Percentiles rank a stretch among this genome's conserved stretches.
These are phyloP conservation scores for Hymenochirus boettgeri DNA, from an alignment of 2,113 vertebrate genomes.

Conservation along the genomic window DNA sequence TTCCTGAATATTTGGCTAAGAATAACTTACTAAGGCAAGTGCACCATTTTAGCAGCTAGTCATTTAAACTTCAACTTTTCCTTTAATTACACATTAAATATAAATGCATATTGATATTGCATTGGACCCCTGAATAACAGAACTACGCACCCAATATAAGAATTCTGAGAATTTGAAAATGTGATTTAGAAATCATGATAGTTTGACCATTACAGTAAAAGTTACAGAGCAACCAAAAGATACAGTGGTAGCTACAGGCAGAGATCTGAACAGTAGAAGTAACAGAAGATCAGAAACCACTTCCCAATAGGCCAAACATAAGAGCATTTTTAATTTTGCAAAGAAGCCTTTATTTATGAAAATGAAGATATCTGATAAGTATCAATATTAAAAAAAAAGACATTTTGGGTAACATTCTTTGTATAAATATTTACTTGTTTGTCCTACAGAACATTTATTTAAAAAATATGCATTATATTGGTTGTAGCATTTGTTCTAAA, in stretches of 20 bases:
- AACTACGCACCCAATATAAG: no score
- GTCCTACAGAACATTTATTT: slow-evolving; percentile 13
- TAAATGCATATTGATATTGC: no score
- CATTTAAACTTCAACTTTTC: no score
- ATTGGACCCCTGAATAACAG: no score
- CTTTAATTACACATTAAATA: no score
- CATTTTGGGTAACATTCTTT: slow-evolving; percentile 17
- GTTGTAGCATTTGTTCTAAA: slow-evolving; percentile 27
- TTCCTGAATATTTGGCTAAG: no score
- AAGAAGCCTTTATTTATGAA: slow-evolving; percentile 40
- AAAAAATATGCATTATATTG: slow-evolving; percentile 36
- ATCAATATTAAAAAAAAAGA: slow-evolving; percentile 33
- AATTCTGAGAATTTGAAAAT: no score
- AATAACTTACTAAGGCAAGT: no score
- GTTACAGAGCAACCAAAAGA: background rate
- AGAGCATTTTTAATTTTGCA: slow-evolving; percentile 29
- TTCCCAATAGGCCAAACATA: slow-evolving; percentile 31
- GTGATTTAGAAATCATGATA: no score
- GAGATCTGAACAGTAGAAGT: background rate
- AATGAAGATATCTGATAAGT: slow-evolving; percentile 35
- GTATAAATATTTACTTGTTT: slow-evolving; percentile 34
- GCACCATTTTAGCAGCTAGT: no score
- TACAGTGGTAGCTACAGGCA: background rate
- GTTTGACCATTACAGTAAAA: background rate
- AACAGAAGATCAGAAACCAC: background rate